Evolutionary conservation across 2,888 invertebrate species (phyloP).

Genomic region (Iselma pallidipennis): DNA sequence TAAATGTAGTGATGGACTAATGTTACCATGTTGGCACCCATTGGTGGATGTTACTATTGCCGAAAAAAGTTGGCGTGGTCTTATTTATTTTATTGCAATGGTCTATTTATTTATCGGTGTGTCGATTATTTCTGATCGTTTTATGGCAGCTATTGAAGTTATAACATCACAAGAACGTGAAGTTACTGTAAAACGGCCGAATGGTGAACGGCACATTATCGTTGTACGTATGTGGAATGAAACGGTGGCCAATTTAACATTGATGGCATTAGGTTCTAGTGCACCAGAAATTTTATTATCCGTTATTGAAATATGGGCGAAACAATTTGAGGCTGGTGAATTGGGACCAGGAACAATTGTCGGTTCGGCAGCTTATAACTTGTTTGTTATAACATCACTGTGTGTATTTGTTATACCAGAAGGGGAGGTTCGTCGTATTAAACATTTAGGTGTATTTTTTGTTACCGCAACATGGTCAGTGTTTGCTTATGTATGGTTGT

Average conservation of each 20-base stretch:
- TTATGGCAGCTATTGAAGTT: constrained; percentile 97
- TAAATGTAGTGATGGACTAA: constrained; percentile 79
- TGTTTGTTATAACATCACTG: constrained; percentile 96
- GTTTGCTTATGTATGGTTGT: constrained; percentile 99
- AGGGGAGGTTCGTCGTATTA: constrained; percentile 90
- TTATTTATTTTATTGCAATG: constrained; percentile 87
- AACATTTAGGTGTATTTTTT: constrained; percentile 95
- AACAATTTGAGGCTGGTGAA: constrained; percentile 94
- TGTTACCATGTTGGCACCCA: constrained; percentile 91
- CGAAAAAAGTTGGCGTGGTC: constrained; percentile 82
- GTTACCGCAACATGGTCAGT: constrained; percentile 98
- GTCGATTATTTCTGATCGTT: constrained; percentile 97
- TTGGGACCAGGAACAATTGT: constrained; percentile 98
- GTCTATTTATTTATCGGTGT: constrained; percentile 98
- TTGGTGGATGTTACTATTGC: constrained; percentile 72
- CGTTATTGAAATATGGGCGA: constrained; percentile 96
- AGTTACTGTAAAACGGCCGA: constrained; percentile 86
- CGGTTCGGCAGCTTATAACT: constrained; percentile 97
- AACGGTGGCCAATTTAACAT: constrained; percentile 96
- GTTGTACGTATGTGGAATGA: constrained; percentile 98
- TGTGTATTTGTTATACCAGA: constrained; percentile 91
- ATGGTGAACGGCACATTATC: constrained; percentile 84
- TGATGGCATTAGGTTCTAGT: constrained; percentile 98
- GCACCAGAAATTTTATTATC: constrained; percentile 98
- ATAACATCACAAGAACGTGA: constrained; percentile 98